These are phyloP conservation scores for Uria lomvia DNA, from an alignment of 2,113 vertebrate genomes.

Conservation along the genomic window DNA sequence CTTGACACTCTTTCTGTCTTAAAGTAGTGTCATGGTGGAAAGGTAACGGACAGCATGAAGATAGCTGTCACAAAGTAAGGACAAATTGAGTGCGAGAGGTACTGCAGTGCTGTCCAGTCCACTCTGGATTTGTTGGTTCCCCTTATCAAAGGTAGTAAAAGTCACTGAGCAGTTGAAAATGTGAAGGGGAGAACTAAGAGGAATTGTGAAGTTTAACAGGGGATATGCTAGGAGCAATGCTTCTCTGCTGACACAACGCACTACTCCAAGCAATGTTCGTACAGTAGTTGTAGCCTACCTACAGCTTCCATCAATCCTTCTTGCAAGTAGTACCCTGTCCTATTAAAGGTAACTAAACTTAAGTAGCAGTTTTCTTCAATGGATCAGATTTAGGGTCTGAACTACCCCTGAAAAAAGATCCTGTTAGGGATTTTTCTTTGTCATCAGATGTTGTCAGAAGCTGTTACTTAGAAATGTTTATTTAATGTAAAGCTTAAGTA, in stretches of 20 bases:
- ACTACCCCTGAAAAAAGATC: neutral
- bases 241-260: neutral
- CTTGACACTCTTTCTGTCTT: neutral
- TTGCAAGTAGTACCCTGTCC: neutral
- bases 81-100: neutral
- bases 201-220: neutral
- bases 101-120: neutral
- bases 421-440: neutral
- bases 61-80: neutral
- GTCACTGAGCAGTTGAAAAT: neutral
- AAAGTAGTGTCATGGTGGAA: neutral
- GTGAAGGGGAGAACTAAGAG: neutral
- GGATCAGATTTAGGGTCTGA: neutral
- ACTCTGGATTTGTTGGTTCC: neutral
- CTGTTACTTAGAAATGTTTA: neutral
- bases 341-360: neutral
- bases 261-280: neutral
- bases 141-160: neutral
- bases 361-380: neutral
- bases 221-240: neutral
- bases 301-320: neutral
- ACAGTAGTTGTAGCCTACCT: neutral
- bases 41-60: neutral
- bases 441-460: neutral
- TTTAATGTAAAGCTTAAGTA: neutral